A percentile compares a stretch with the other conserved stretches of the same genome.
phyloP scores from a whole-genome alignment of 2,113 vertebrate genomes.

The Dasyornis broadbenti region DNA sequence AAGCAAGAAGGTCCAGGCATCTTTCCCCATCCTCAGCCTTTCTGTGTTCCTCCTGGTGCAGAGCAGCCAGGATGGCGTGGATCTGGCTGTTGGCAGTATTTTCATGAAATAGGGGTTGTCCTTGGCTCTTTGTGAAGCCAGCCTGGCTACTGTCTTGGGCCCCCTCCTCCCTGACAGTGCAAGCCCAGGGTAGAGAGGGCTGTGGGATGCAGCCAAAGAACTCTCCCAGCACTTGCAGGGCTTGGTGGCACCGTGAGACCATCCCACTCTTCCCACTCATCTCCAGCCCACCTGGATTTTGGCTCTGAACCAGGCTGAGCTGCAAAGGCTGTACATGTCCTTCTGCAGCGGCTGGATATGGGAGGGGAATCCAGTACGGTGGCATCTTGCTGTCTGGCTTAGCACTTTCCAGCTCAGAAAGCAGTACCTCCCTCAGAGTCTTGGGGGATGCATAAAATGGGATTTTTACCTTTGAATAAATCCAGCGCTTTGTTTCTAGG shows the following conservation, averaged over 20 bases:
- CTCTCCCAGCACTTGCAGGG: neutral
- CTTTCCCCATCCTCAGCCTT: neutral
- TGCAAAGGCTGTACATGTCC: neutral
- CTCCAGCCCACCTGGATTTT: neutral
- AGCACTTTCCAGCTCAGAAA: neutral
- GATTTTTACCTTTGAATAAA: conserved; percentile 29
- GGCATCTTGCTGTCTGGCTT: neutral
- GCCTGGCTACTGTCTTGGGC: neutral
- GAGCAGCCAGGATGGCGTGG: neutral
- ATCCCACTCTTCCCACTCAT: neutral
- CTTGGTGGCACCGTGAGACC: neutral
- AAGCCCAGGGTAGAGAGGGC: neutral
- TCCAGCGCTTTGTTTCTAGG: accelerated
- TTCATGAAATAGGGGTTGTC: neutral
- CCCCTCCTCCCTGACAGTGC: neutral
- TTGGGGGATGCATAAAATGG: neutral
- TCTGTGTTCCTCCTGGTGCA: neutral
- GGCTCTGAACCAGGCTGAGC: neutral
- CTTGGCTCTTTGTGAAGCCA: neutral
- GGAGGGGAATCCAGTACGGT: neutral
- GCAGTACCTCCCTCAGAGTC: neutral
- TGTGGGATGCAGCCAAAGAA: neutral
- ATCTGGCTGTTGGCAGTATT: neutral
- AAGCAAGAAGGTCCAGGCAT: neutral
- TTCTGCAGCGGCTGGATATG: neutral